Conservation (phyloP, 23 tunicate species). For the Oikopleura dioica region DNA sequence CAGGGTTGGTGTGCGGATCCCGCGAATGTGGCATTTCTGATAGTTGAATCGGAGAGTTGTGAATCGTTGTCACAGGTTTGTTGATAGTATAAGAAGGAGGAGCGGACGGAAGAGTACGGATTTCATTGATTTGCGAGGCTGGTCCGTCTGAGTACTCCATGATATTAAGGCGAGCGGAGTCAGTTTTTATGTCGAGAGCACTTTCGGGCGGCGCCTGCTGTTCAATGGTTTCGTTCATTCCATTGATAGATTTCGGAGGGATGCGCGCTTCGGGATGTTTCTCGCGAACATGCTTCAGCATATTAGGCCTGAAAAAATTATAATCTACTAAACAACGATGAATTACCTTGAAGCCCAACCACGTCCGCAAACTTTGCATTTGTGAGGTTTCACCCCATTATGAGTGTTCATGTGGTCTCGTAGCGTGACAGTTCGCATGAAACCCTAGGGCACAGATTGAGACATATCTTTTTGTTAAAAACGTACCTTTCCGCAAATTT, state of each 20-base stretch:
- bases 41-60: too few relatives aligned
- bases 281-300: slow-evolving; percentile 6
- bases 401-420: slow-evolving; percentile 11
- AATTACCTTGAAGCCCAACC: slow-evolving; percentile 5
- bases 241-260: neutral
- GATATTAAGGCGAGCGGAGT: too few relatives aligned
- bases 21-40: too few relatives aligned
- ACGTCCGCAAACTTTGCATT: neutral
- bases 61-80: too few relatives aligned
- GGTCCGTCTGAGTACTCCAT: too few relatives aligned
- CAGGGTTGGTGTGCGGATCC: too few relatives aligned
- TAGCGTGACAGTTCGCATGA: slow-evolving; percentile 10
- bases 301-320: slow-evolving; percentile 2
- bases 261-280: slow-evolving; percentile 12
- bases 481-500: slow-evolving; percentile 8
- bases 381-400: slow-evolving; percentile 13
- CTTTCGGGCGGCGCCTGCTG: neutral
- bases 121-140: too few relatives aligned
- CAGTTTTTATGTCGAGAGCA: slow-evolving; percentile 1
- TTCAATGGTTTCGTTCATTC: neutral
- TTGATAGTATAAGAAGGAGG: too few relatives aligned
- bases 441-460: neutral
- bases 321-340: neutral
- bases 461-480: neutral
- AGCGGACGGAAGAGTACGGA: too few relatives aligned